Conservation (phyloP, 2,113 vertebrate species). For the Crotalus helleri region DNA sequence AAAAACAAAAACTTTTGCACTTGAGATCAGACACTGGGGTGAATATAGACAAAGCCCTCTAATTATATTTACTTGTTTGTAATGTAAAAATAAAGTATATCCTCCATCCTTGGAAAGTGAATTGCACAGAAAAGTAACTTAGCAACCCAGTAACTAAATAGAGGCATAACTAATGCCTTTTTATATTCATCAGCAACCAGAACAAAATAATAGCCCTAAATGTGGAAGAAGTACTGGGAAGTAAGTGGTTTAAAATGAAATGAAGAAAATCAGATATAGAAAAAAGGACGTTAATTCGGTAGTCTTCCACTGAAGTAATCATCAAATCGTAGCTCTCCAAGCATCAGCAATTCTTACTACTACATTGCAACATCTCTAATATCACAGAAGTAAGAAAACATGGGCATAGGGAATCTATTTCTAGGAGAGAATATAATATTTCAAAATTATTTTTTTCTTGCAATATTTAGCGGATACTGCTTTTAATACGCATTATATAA, state of each 20-base stretch:
- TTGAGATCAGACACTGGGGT: background rate
- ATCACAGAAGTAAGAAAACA: background rate
- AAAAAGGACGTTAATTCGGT: background rate
- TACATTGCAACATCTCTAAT: background rate
- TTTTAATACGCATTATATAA: background rate
- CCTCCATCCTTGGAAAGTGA: background rate
- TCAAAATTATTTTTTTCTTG: background rate
- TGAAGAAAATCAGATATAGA: background rate
- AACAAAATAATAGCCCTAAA: background rate
- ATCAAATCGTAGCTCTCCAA: background rate
- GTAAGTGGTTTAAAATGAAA: background rate
- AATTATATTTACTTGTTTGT: background rate
- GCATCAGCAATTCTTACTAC: background rate
- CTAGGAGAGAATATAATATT: background rate
- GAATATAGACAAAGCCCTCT: too few relatives aligned
- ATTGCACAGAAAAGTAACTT: background rate
- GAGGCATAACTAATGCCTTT: background rate
- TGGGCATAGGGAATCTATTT: background rate
- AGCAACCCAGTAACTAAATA: background rate
- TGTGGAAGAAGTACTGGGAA: background rate
- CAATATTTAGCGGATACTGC: background rate
- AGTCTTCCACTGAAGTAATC: background rate
- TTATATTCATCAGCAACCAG: background rate
- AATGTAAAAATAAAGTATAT: background rate
- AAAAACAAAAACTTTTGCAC: background rate